Percentiles rank a stretch among this genome's conserved stretches.
These are phyloP conservation scores for Charadrius vociferus DNA, from an alignment of 2,113 vertebrate genomes.

Conservation along the genomic window DNA sequence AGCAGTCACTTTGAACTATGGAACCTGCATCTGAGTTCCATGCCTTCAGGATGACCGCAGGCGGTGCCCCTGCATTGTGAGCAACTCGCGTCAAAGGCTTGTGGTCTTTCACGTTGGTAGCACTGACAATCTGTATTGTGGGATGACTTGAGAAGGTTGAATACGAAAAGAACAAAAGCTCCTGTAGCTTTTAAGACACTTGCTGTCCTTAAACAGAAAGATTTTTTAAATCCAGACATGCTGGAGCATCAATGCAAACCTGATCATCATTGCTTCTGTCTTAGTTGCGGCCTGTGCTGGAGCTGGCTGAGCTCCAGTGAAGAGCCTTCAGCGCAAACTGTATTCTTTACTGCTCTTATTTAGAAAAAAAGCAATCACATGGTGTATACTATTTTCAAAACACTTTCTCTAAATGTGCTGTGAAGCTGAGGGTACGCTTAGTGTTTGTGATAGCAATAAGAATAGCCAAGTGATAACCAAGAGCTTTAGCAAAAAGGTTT, in stretches of 20 bases:
- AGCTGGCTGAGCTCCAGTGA: not conserved
- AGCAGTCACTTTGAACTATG: fast-evolving
- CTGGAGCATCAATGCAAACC: not conserved
- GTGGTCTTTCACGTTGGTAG: fast-evolving
- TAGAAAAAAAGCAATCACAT: too few species aligned
- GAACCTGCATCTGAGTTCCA: fast-evolving
- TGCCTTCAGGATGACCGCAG: fast-evolving
- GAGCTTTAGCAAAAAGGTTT: not conserved
- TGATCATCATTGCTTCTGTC: fast-evolving
- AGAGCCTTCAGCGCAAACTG: not conserved
- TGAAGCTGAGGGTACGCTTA: not conserved
- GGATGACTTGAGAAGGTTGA: too few species aligned
- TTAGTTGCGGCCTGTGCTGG: fast-evolving
- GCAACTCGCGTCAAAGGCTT: fast-evolving
- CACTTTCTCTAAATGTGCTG: too few species aligned
- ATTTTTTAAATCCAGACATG: too few species aligned
- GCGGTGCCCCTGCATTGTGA: fast-evolving
- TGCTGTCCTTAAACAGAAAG: not conserved
- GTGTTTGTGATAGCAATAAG: not conserved
- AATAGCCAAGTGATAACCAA: not conserved
- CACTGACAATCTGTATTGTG: fast-evolving
- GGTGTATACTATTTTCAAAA: not conserved
- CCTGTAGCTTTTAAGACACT: not conserved
- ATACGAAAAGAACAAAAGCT: not conserved
- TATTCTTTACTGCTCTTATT: not conserved